Base-by-base conservation (phyloP, 35 echinoderm and acorn worm species). In the Lytechinus pictus region DNA sequence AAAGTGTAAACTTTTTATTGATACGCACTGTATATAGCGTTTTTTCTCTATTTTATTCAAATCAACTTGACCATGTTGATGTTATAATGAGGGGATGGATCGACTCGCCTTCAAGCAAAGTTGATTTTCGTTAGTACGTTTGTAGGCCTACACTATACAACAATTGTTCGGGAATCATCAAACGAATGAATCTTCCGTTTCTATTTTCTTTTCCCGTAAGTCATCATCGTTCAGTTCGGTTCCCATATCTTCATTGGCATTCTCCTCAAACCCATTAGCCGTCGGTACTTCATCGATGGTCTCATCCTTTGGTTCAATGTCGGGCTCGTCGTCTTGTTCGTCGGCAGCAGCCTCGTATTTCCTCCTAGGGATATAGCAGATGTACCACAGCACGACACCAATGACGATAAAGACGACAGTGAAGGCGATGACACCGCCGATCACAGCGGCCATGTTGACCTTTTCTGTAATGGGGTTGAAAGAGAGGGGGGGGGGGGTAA, bases 161-260 rank as follows among this genome's bases (percentile, higher is more conserved):
- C 0, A 44, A 44, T 2, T 44, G 33, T 44, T 44, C 33, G 33
- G 33, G 33, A 44, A 44, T 71, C 61, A 71, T 71, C 61, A 71
- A 71, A 71, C 61, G 6, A 71, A 71, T 21, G 61, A 71, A 71
- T 89, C 87, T 8, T 89, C 87, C 27, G 52, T 89, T 29, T 89
- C 87, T 9, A 52, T 52, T 8, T 33, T 89, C 87, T 89, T 89
- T 89, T 89, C 87, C 27, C 27, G 10, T 5, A 89, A 27, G 19
- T 89, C 87, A 1, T 89, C 87, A 28, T 89, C 87, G 27, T 89
- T 89, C 87, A 89, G 9, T 10, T 89, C 87, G 28, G 87, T 9
- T 29, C 51, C 87, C 28, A 89, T 89, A 27, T 89, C 27, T 27
- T 89, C 19, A 89, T 89, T 89, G 28, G 28, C 87, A 89, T 89